Evolutionary conservation across 2,113 vertebrate genomes (phyloP).

Genomic region (Plotosus lineatus): DNA sequence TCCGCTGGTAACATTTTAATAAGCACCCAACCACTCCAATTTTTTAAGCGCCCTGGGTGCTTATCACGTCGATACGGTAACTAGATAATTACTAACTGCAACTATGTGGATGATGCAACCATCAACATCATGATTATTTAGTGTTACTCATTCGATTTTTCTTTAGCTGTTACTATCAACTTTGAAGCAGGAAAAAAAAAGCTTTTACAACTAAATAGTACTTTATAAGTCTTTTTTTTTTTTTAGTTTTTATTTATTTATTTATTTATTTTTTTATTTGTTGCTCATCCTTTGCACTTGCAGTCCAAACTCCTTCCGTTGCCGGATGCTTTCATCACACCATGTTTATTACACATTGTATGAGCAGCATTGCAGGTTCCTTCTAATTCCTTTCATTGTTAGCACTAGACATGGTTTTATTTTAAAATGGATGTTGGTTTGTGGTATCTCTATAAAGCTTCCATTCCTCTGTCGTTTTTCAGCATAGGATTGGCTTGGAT

Average conservation of each 20-base stretch:
- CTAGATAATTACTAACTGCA: too few species aligned
- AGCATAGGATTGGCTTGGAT: neutral
- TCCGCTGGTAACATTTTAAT: too few species aligned
- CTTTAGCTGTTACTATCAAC: too few species aligned
- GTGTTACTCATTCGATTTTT: neutral
- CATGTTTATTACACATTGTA: neutral
- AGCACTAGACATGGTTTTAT: neutral
- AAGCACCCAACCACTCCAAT: too few species aligned
- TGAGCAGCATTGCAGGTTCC: neutral
- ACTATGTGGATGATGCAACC: neutral
- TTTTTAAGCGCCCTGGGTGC: too few species aligned
- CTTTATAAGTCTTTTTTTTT: too few species aligned
- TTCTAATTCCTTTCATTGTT: neutral
- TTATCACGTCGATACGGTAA: too few species aligned
- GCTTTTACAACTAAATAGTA: too few species aligned
- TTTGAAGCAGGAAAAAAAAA: too few species aligned
- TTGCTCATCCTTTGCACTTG: neutral
- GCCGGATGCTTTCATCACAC: neutral
- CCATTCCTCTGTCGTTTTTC: neutral
- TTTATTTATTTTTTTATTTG: neutral
- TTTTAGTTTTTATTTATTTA: too few species aligned
- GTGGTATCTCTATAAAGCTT: neutral
- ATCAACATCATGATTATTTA: neutral
- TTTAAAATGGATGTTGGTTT: neutral
- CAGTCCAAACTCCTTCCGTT: neutral